A percentile compares a stretch with the other conserved stretches of the same genome.
Conservation (phyloP, 2,113 vertebrate genomes). For the Onychostoma macrolepis region DNA sequence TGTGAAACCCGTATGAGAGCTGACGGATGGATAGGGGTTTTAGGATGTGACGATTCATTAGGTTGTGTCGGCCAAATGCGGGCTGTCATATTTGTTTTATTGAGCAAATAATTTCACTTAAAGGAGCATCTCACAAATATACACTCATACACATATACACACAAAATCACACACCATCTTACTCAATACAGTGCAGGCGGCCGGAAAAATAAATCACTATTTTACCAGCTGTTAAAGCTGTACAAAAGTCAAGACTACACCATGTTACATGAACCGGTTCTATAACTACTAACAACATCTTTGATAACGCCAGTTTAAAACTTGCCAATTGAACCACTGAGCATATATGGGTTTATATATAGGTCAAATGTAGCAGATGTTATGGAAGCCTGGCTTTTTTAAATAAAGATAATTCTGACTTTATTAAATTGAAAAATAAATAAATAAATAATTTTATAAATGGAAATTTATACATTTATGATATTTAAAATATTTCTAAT, state of each 20-base stretch:
- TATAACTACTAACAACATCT: neutral
- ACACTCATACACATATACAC: neutral
- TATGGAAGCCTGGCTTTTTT: neutral
- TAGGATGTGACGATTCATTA: conserved; percentile 35
- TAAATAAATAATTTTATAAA: too few species aligned
- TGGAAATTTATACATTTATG: too few species aligned
- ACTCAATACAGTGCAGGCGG: neutral
- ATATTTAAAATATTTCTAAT: too few species aligned
- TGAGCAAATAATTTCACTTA: conserved; percentile 35
- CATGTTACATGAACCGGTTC: neutral
- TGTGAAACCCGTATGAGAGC: conserved; percentile 13
- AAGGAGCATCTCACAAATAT: neutral
- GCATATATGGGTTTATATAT: neutral
- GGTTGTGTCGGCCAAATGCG: neutral
- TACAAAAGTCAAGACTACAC: neutral
- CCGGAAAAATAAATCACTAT: neutral
- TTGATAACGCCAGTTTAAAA: neutral
- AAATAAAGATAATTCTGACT: neutral
- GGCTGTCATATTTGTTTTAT: conserved; percentile 14
- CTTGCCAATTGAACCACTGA: neutral
- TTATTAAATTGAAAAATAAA: too few species aligned
- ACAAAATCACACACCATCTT: neutral
- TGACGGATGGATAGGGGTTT: conserved; percentile 24
- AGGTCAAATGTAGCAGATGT: neutral
- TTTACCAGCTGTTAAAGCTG: neutral